A percentile compares a stretch with the other conserved stretches of the same genome.
Conservation (phyloP, 2,113 vertebrate species). For the Scytalopus superciliaris region DNA sequence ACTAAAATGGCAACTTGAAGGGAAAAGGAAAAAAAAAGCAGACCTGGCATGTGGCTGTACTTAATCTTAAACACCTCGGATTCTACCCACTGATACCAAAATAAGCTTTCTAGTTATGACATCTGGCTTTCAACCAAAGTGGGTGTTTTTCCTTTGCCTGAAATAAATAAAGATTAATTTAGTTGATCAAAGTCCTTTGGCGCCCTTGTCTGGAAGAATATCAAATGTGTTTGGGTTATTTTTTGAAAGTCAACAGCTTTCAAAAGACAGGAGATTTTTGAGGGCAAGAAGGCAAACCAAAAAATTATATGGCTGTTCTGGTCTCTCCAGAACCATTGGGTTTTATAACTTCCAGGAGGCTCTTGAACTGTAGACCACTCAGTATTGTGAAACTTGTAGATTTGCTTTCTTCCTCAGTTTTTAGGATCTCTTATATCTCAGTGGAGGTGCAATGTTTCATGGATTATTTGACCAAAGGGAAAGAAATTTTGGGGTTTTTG, state of each 20-base stretch:
- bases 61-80: not conserved
- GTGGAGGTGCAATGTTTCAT: not conserved
- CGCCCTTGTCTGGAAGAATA: not conserved
- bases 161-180: not conserved
- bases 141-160: not conserved
- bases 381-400: not conserved
- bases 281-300: not conserved
- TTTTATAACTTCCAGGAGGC: not conserved
- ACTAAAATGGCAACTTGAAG: not conserved
- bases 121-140: not conserved
- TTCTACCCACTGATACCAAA: not conserved
- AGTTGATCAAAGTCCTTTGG: not conserved
- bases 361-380: not conserved
- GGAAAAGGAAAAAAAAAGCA: not conserved
- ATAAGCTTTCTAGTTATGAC: not conserved
- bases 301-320: not conserved
- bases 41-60: not conserved
- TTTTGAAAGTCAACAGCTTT: not conserved
- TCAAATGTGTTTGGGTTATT: not conserved
- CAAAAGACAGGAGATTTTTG: not conserved
- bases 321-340: fast-evolving
- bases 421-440: not conserved
- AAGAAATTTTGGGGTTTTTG: not conserved
- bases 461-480: not conserved
- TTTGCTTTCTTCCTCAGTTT: fast-evolving